Base-by-base conservation (phyloP, 2,113 vertebrate genomes). In the Murina feae region DNA sequence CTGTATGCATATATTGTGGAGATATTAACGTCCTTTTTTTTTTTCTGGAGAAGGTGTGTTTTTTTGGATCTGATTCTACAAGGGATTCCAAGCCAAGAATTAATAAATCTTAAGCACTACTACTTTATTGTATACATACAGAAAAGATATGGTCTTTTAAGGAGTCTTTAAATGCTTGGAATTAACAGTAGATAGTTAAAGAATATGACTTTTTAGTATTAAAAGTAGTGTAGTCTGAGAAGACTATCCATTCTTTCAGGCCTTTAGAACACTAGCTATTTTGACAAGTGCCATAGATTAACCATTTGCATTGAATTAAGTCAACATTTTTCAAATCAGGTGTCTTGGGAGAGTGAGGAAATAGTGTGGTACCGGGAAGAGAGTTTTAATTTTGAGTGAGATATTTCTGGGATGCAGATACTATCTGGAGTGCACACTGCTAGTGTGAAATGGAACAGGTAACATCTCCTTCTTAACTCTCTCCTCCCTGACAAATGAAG, bases 61-160 rank as follows among this genome's bases (percentile, higher is more conserved):
- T 85, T 84, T 25, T 94, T 85, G 79, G 20, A 81, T 95, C 17
- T 84, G 60, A 76, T 85, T 84, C 11, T 92, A 25, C 47, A 53
- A 65, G 9, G 20, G 21, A 16, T 17, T 30, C 2, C n/a, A 93
- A 60, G 23, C 58, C 10, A 55, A 86, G 81, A 78, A 28, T 93
- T 10, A 30, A 3, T 69, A 78, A 74, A 84, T 90, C 25, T 60
- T 28, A 80, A 75, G 68, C 80, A 47, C 32, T 49, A 20, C 16
- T 91, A 18, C 44, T 83, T 83, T 65, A 44, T 51, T 18, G 12
- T 14, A 72, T 6, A 76, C 3, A 37, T 6, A 37, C 20, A 81
- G 85, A 44, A 69, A 68, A 92, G 79, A 78, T 75, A 68, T 17
- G 53, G 21, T 86, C 55, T 78, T 82, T 32, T 65, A 81, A 78